Conservation (phyloP, 2,888 invertebrate genomes). For the Apodemia mormo region DNA sequence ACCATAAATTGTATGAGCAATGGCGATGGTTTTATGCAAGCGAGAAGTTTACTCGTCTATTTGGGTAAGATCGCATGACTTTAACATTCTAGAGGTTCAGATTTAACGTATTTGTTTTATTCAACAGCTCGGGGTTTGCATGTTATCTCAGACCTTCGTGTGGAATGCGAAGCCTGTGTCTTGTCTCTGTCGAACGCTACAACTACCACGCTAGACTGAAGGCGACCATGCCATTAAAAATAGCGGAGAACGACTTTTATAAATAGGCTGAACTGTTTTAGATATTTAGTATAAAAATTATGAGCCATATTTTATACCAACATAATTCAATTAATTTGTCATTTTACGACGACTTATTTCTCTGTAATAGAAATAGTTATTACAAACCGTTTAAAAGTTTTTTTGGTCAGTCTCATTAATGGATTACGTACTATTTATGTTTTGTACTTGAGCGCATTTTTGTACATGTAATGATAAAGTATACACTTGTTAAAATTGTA, state of each 20-base stretch:
- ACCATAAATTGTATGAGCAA: slow-evolving; percentile 25
- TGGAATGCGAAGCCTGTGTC: slow-evolving; percentile 46
- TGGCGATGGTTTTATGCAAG: slow-evolving; percentile 20
- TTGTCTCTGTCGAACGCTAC: slow-evolving; percentile 31
- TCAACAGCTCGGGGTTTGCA: slow-evolving; percentile 35
- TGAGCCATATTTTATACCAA: too few species aligned
- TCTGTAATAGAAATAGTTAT: too few species aligned
- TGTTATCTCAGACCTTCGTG: slow-evolving; percentile 42
- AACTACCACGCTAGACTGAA: slow-evolving; percentile 28
- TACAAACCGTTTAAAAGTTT: too few species aligned
- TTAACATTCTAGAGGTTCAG: slow-evolving; percentile 35
- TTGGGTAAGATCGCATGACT: slow-evolving; percentile 27
- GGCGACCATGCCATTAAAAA: slow-evolving; percentile 24
- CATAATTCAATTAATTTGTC: too few species aligned
- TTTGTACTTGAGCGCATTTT: too few species aligned
- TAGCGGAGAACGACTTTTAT: slow-evolving; percentile 31
- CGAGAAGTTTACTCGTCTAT: slow-evolving; percentile 24
- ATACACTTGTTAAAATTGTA: too few species aligned
- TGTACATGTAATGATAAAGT: too few species aligned
- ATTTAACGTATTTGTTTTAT: slow-evolving; percentile 37
- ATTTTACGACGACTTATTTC: too few species aligned
- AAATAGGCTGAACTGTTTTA: slow-evolving; percentile 25
- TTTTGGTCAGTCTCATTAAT: too few species aligned
- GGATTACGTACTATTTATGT: too few species aligned
- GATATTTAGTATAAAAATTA: too few species aligned